Percentiles rank a stretch among this genome's conserved stretches.
Conservation (phyloP, 2,113 vertebrate genomes). For the Tragelaphus scriptus region DNA sequence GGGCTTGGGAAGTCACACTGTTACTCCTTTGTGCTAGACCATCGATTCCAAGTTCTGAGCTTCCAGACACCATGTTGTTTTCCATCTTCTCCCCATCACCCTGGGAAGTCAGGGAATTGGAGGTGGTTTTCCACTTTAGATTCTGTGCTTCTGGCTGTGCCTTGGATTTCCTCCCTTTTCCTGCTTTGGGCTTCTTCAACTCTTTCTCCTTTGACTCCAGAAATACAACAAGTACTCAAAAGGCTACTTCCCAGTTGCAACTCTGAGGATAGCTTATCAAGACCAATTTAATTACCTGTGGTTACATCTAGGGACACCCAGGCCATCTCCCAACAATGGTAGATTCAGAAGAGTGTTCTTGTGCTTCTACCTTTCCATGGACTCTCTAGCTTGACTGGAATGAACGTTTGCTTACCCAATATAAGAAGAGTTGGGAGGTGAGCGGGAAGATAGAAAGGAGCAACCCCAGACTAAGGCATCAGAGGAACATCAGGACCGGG, state of each 20-base stretch:
- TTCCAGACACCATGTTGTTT: fast-evolving
- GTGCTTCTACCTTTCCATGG: fast-evolving
- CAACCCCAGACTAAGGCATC: fast-evolving
- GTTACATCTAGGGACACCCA: background rate
- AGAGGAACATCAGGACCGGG: fast-evolving
- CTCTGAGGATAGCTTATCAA: background rate
- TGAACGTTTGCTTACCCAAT: background rate
- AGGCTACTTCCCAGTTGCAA: background rate
- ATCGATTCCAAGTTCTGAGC: fast-evolving
- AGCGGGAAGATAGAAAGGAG: background rate
- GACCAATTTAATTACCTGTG: fast-evolving
- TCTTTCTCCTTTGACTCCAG: background rate
- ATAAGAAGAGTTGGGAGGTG: no score
- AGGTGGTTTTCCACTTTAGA: no score
- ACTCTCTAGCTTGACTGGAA: background rate
- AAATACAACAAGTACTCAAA: background rate
- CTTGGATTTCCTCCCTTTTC: background rate
- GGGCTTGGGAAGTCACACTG: background rate
- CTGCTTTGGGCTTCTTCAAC: background rate
- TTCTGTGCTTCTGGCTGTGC: fast-evolving
- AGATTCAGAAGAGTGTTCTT: background rate
- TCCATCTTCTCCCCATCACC: background rate
- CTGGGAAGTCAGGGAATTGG: background rate
- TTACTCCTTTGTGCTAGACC: fast-evolving
- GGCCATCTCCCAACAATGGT: background rate